Conservation (phyloP, 1,140 invertebrate genomes). For the Lepeophtheirus salmonis region DNA sequence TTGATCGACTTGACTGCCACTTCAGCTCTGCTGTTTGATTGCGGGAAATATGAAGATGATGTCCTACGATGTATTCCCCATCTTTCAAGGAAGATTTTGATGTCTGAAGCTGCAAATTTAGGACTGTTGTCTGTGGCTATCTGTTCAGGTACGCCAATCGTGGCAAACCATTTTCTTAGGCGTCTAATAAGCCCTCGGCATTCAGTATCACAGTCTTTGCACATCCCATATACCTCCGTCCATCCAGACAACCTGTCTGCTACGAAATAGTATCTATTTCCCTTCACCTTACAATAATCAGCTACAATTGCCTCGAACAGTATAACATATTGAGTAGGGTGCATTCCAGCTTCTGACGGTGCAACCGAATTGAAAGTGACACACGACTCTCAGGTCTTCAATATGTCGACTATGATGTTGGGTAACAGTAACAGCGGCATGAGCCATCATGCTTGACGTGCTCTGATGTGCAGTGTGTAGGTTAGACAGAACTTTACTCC, state of each 20-base stretch:
- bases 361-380: neutral
- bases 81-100: neutral
- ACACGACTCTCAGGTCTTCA: neutral
- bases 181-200: neutral
- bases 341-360: neutral
- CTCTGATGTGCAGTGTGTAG: neutral
- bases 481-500: neutral
- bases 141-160: conserved; percentile 9
- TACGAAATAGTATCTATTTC: neutral
- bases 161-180: conserved; percentile 1
- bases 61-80: neutral
- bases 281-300: neutral
- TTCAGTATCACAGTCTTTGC: neutral
- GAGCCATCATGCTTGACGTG: neutral
- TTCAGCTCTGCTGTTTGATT: conserved; percentile 11
- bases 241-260: conserved; percentile 6
- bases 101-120: neutral
- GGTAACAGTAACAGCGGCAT: neutral
- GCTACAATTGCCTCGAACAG: neutral
- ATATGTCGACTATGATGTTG: neutral
- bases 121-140: neutral
- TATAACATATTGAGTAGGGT: neutral
- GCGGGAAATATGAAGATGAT: neutral
- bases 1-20: neutral
- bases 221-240: conserved; percentile 1